A percentile compares a stretch with the other conserved stretches of the same genome.
Conservation (phyloP, 2,888 invertebrate genomes). For the Dryomyza anilis region DNA sequence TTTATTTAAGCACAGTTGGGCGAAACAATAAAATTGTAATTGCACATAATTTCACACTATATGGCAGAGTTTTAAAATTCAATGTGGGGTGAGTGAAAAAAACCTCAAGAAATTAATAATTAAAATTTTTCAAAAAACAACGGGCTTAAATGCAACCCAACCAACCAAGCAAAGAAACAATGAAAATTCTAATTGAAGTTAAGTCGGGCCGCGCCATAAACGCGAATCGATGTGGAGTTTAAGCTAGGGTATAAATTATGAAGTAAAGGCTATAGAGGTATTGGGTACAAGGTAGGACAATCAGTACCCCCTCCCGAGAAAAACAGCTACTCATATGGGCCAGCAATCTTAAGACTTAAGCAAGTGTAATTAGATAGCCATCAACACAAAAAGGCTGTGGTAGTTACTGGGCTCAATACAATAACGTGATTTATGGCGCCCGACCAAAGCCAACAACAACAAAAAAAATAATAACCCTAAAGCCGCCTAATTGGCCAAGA, state of each 20-base stretch:
- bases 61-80: background rate
- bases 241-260: too few species aligned
- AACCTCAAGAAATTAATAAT: constrained; percentile 1
- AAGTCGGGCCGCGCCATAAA: too few species aligned
- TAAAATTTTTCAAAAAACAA: constrained; percentile 7
- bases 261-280: too few species aligned
- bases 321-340: too few species aligned
- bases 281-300: too few species aligned
- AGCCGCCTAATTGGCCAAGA: constrained; percentile 4
- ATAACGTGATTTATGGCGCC: constrained; percentile 8
- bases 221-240: too few species aligned
- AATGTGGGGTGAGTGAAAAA: background rate
- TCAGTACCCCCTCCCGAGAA: background rate
- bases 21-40: constrained; percentile 8
- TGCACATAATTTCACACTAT: constrained; percentile 8
- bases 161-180: constrained; percentile 11
- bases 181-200: constrained; percentile 16
- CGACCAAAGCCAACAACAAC: too few species aligned
- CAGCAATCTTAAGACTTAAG: too few species aligned
- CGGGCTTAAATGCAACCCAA: background rate
- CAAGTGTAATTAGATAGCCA: constrained; percentile 7
- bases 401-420: background rate
- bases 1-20: too few species aligned
- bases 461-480: background rate
- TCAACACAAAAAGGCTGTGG: background rate